These are phyloP conservation scores for Enteromius paludinosus DNA, from an alignment of 2,797 vertebrate species.

Conservation along the genomic window DNA sequence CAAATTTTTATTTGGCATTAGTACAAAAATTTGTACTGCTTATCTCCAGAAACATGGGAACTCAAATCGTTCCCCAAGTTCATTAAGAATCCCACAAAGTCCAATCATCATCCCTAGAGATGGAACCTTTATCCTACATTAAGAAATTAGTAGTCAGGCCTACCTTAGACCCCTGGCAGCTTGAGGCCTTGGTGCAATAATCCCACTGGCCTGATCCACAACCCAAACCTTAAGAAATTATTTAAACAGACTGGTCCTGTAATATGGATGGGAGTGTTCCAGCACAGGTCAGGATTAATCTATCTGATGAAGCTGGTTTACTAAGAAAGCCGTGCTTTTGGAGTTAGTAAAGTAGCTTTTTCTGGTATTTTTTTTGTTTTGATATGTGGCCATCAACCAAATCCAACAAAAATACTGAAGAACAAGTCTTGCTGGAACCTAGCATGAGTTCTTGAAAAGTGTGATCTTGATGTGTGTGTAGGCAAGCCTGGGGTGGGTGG, in stretches of 20 bases:
- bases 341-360: neutral
- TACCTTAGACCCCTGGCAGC: neutral
- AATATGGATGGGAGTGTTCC: neutral
- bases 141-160: neutral
- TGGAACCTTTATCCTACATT: neutral
- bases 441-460: neutral
- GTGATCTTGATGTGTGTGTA: slow-evolving; percentile 12
- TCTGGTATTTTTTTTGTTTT: slow-evolving; percentile 1
- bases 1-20: no score
- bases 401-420: neutral
- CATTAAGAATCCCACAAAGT: neutral
- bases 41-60: neutral
- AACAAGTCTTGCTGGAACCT: neutral
- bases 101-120: neutral
- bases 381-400: neutral
- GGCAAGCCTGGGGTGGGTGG: slow-evolving; percentile 33
- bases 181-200: neutral
- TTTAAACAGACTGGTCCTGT: neutral
- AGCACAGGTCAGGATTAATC: neutral
- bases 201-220: neutral
- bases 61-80: neutral
- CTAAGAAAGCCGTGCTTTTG: neutral
- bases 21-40: neutral
- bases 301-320: neutral
- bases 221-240: neutral